Conservation (phyloP, 1,140 invertebrate species). For the Pogonomyrmex barbatus region DNA sequence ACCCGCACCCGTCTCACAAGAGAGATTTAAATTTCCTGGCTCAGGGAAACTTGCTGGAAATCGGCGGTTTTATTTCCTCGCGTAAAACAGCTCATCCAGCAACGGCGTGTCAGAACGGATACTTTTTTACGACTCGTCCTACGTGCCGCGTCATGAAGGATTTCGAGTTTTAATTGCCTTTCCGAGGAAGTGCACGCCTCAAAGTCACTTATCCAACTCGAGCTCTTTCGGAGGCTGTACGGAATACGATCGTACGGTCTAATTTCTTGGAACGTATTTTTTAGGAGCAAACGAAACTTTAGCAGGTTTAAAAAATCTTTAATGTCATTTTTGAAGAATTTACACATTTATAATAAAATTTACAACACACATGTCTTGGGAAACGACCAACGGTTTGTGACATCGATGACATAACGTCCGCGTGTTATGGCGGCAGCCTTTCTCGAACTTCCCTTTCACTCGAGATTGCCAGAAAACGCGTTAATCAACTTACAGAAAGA, state of each 20-base stretch:
- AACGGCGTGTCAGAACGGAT: background rate
- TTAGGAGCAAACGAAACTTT: background rate
- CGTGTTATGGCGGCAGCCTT: constrained; percentile 16
- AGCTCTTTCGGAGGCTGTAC: background rate
- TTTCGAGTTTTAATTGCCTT: constrained; percentile 68
- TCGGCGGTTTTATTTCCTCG: constrained; percentile 70
- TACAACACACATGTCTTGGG: background rate
- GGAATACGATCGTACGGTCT: constrained; percentile 16
- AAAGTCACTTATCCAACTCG: background rate
- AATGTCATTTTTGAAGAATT: background rate
- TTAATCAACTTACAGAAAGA: constrained; percentile 8
- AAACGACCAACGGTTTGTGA: constrained; percentile 12
- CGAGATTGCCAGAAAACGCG: constrained; percentile 19
- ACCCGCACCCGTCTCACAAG: constrained; percentile 44
- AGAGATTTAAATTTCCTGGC: constrained; percentile 74
- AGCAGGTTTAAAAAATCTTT: background rate
- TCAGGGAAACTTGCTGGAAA: constrained; percentile 64
- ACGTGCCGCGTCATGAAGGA: constrained; percentile 41
- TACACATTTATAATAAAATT: background rate
- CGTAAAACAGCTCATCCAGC: constrained; percentile 59
- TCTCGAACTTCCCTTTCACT: constrained; percentile 57
- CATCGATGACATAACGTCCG: constrained; percentile 7
- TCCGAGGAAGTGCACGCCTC: constrained; percentile 55
- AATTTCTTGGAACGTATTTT: constrained; percentile 36
- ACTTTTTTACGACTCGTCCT: constrained; percentile 67